Base-by-base conservation (phyloP, 2,113 vertebrate genomes). In the Myotis yumanensis region DNA sequence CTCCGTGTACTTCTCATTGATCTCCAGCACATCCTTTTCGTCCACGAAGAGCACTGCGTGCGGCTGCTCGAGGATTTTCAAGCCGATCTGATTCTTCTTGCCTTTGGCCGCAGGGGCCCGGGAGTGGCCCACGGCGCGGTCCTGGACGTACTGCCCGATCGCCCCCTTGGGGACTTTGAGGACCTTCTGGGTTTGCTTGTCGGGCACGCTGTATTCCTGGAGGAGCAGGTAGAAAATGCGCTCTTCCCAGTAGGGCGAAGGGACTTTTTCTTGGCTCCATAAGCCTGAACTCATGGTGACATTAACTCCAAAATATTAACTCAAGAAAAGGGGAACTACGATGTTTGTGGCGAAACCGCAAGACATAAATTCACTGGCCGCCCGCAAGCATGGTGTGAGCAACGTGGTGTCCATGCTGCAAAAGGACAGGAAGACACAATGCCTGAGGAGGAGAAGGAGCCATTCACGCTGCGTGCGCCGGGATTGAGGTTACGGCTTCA, bases 201-300 rank as follows among this genome's bases (percentile, higher is more conserved):
- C 99, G 98, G 99, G 98, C 17, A 98, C 97, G 68, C 98, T 98
- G 97, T 99, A 99, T 96, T 99, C 99, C 91, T 99, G 99, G 94
- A 99, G 97, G 87, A 99, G 99, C 97, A 99, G 98, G 97, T 99
- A 99, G 98, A 99, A 99, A 94, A 98, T 99, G 96, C 99, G 98
- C 98, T 99, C 99, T 96, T 99, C 99, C 98, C 99, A 99, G 91
- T 99, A 99, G 87, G 99, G 98, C 48, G 99, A 98, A 95, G 98
- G 98, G 94, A 98, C 97, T 98, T 99, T 99, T 97, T 99, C 99
- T 98, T 99, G 99, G 98, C 98, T 99, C 99, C 99, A 99, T 98
- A 99, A 98, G 94, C 98, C 98, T 8, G 99, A 99, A 99, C 98
- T 99, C 99, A 99, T 99, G 97, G 98, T 99, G 99, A 94, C 79